Conservation (phyloP, 2,888 invertebrate genomes). For the Idaea dimidiata region DNA sequence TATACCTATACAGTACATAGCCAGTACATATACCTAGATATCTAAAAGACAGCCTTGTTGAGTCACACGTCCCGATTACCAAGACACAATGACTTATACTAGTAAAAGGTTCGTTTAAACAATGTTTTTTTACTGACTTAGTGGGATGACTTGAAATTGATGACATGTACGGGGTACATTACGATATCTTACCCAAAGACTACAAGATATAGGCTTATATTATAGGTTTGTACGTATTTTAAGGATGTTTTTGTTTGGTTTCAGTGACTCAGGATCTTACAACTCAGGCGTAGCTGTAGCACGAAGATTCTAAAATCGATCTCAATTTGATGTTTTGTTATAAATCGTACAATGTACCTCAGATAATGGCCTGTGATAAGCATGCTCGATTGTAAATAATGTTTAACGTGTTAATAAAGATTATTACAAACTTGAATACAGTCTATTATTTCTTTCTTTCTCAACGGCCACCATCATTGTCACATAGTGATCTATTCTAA, state of each 20-base stretch:
- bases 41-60: too few species aligned
- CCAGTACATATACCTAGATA: too few species aligned
- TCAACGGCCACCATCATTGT: not conserved
- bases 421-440: slow-evolving; percentile 1
- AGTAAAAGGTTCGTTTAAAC: too few species aligned
- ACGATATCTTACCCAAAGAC: not conserved
- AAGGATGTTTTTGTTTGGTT: slow-evolving; percentile 10
- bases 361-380: slow-evolving; percentile 67
- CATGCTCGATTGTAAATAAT: slow-evolving; percentile 26
- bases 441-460: not conserved
- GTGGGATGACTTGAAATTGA: too few species aligned
- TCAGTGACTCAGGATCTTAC: slow-evolving; percentile 59
- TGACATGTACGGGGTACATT: too few species aligned
- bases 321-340: slow-evolving; percentile 10
- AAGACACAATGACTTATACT: too few species aligned
- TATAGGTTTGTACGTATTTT: not conserved
- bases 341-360: slow-evolving; percentile 46
- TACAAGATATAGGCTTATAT: too few species aligned
- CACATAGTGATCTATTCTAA: too few species aligned
- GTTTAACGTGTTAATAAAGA: slow-evolving; percentile 16
- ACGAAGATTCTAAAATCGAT: slow-evolving; percentile 12
- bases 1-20: too few species aligned
- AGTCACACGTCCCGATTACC: too few species aligned
- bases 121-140: too few species aligned
- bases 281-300: slow-evolving; percentile 24